Conservation (phyloP, 2,888 invertebrate species). For the Erannis defoliaria region DNA sequence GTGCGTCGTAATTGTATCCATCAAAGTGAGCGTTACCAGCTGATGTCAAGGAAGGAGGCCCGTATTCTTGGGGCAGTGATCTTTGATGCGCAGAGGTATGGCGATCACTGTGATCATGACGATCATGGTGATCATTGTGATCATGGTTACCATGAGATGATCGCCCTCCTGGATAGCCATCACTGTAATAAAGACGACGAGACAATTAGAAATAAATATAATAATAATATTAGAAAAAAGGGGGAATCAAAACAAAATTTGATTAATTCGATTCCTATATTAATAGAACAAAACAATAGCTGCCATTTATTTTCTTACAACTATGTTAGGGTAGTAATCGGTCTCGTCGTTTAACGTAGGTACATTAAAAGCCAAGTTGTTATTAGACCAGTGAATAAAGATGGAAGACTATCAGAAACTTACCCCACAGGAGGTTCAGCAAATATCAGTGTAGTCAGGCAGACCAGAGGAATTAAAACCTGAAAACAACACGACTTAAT, state of each 20-base stretch:
- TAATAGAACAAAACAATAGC: too few relatives aligned
- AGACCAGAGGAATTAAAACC: constrained; percentile 35
- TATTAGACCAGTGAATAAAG: too few relatives aligned
- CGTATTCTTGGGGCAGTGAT: constrained; percentile 35
- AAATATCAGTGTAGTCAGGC: constrained; percentile 20
- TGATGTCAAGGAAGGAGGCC: constrained; percentile 5
- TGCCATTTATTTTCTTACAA: too few relatives aligned
- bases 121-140: constrained; percentile 33
- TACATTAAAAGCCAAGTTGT: neutral
- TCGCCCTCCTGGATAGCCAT: constrained; percentile 37
- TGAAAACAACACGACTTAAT: constrained; percentile 16
- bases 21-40: constrained; percentile 14
- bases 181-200: constrained; percentile 27
- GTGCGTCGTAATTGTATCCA: constrained; percentile 26
- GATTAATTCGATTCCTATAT: too few relatives aligned
- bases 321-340: too few relatives aligned
- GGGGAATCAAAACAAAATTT: neutral
- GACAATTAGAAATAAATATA: neutral
- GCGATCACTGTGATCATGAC: constrained; percentile 34
- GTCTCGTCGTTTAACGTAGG: too few relatives aligned
- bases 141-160: constrained; percentile 28
- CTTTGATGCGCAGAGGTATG: constrained; percentile 28
- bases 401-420: too few relatives aligned
- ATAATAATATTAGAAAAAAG: neutral
- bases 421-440: constrained; percentile 42